phyloP scores from a whole-genome alignment of 2,797 vertebrate species.

The Ctenochaetus hawaiiensis region DNA sequence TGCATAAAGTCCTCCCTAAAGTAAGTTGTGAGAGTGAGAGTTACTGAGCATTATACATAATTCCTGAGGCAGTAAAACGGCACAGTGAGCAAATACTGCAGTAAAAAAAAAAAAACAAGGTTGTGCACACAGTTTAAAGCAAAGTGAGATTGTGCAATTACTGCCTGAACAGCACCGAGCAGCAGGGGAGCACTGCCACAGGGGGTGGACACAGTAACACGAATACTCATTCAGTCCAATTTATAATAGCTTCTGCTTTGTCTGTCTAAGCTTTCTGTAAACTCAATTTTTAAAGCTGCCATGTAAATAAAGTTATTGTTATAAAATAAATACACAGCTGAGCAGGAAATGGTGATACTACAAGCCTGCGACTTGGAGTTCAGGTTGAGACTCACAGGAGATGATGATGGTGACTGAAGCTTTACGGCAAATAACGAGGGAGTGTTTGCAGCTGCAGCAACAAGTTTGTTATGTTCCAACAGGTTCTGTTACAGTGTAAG shows the following conservation, averaged over 20 bases:
- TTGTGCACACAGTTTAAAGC: constrained; percentile 57
- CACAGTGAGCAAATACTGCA: constrained; percentile 46
- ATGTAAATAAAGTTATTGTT: no score
- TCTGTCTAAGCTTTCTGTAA: no score
- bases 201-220: constrained; percentile 56
- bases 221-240: constrained; percentile 39
- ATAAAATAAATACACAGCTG: constrained; percentile 41
- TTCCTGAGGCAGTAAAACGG: constrained; percentile 61
- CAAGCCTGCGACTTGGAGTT: constrained; percentile 10
- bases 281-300: no score
- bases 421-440: neutral
- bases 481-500: neutral
- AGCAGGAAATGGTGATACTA: constrained; percentile 18
- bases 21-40: constrained; percentile 26
- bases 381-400: constrained; percentile 18
- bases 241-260: constrained; percentile 13
- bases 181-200: constrained; percentile 50
- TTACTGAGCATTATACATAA: constrained; percentile 55
- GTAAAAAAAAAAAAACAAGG: constrained; percentile 24
- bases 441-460: neutral
- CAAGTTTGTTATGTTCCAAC: neutral
- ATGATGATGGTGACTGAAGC: constrained; percentile 20
- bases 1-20: constrained; percentile 41
- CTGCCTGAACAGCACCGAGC: constrained; percentile 40
- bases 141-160: constrained; percentile 60